phyloP scores from a whole-genome alignment of 2,797 vertebrate genomes.

The Sciurus carolinensis region DNA sequence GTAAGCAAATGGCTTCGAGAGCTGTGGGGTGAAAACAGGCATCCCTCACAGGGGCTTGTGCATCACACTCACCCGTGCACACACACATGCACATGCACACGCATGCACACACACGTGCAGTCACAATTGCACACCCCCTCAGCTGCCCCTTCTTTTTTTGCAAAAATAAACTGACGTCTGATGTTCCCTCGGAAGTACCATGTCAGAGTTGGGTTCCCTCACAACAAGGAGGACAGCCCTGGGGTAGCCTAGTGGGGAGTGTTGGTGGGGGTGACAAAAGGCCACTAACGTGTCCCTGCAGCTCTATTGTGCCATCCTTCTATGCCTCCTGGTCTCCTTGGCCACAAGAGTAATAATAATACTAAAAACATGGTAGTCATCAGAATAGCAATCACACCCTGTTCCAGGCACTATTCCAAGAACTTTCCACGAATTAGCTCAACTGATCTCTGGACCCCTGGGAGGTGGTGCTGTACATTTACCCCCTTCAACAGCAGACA shows the following conservation, averaged over 20 bases:
- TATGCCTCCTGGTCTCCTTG: not conserved
- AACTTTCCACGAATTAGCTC: not conserved
- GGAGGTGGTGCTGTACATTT: accelerated
- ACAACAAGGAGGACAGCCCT: not conserved
- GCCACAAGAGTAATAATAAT: not conserved
- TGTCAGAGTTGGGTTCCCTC: not conserved
- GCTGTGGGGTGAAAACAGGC: not conserved
- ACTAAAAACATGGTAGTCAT: not conserved
- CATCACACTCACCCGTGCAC: not conserved
- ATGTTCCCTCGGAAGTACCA: not conserved
- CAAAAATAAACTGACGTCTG: not conserved
- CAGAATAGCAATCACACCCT: not conserved
- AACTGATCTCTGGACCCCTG: not conserved
- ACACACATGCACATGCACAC: accelerated
- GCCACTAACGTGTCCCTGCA: not conserved
- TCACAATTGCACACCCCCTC: not conserved
- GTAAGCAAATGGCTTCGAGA: not conserved
- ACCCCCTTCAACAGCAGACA: not conserved
- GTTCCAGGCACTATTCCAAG: not conserved
- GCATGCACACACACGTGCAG: accelerated
- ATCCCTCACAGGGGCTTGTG: not conserved
- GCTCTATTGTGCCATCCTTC: accelerated
- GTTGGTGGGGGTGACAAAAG: not conserved
- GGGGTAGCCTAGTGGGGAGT: not conserved
- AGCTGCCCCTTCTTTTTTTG: not conserved